These are phyloP conservation scores for Cynocephalus volans DNA, from an alignment of 2,113 vertebrate species.

Conservation along the genomic window DNA sequence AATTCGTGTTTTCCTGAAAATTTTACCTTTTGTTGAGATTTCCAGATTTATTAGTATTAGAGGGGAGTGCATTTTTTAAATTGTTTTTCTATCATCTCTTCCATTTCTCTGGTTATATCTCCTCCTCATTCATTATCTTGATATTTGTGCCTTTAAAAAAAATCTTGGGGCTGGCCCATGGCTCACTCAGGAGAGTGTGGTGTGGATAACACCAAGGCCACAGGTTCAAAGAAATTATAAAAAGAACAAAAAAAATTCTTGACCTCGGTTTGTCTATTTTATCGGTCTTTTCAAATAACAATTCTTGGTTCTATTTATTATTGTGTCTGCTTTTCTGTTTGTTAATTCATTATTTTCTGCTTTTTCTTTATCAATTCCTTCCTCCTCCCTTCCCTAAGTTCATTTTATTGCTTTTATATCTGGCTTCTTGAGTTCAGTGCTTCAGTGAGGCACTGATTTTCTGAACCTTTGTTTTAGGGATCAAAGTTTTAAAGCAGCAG, in stretches of 20 bases:
- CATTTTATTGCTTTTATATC: constrained; percentile 65
- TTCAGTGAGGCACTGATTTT: constrained; percentile 58
- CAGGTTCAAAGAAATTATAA: too few species aligned
- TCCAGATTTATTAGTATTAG: neutral
- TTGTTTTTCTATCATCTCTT: neutral
- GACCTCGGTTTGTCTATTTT: neutral
- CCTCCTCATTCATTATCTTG: neutral
- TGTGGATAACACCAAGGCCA: too few species aligned
- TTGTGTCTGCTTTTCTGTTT: constrained; percentile 49
- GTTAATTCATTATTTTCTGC: constrained; percentile 40
- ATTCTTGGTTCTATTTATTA: neutral
- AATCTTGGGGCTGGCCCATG: too few species aligned
- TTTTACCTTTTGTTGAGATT: neutral
- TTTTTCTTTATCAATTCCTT: constrained; percentile 37
- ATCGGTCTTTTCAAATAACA: constrained; percentile 51
- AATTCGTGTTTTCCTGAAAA: constrained; percentile 49
- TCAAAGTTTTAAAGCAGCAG: constrained; percentile 51
- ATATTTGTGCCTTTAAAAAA: neutral
- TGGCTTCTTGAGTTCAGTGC: constrained; percentile 38
- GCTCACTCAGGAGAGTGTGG: too few species aligned
- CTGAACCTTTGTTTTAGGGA: constrained; percentile 28
- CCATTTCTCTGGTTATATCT: neutral
- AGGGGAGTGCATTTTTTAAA: neutral
- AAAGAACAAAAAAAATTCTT: neutral
- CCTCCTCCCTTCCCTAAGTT: constrained; percentile 31